Base-by-base conservation (phyloP, 2,797 vertebrate genomes). In the Falco peregrinus region DNA sequence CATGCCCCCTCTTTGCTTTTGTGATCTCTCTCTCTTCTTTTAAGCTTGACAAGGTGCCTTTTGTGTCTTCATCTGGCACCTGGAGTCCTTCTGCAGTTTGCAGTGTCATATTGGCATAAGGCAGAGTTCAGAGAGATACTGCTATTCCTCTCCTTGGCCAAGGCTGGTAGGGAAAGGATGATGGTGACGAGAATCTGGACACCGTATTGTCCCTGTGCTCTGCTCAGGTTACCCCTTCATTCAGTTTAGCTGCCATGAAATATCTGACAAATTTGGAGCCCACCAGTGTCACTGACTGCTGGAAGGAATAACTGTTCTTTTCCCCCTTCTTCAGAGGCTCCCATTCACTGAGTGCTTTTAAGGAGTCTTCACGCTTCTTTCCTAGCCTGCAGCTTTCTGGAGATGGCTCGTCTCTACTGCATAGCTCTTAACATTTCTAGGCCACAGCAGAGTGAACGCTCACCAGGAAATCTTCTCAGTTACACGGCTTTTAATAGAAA, bases 381-480 rank as follows among this genome's bases (percentile, higher is more conserved):
- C 92, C 91, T 96, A 94, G 96, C 95, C 95, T 92, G 88, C 88
- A 95, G 96, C 95, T 80, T 95, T 96, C 88, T 96, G 96, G 95
- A 93, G 88, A 94, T 87, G 92, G 92, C 95, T 91, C 1, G 2
- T 80, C 90, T 96, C 91, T 84, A 68, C 60, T 79, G 50, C 90
- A 75, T 84, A 95, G 86, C 94, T 95, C 81, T 90, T 84, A 93
- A 77, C 67, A 37, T 96, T 96, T 97, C 88, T 95, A 96, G 94
- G 96, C 96, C 93, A 77, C 86, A 95, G 92, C 78, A 61, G 93
- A 94, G 64, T 6, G 31, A 95, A 94, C 85, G 65, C 96, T 96
- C 89, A 96, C 96, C 95, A 97, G 94, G 94, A 97, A 97, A 95
- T 96, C 92, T 71, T 96, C 96, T 97, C 94, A 93, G 94, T 96